Evolutionary conservation across 1,140 invertebrate species (phyloP).

Genomic region (Euura saliciscinereae): DNA sequence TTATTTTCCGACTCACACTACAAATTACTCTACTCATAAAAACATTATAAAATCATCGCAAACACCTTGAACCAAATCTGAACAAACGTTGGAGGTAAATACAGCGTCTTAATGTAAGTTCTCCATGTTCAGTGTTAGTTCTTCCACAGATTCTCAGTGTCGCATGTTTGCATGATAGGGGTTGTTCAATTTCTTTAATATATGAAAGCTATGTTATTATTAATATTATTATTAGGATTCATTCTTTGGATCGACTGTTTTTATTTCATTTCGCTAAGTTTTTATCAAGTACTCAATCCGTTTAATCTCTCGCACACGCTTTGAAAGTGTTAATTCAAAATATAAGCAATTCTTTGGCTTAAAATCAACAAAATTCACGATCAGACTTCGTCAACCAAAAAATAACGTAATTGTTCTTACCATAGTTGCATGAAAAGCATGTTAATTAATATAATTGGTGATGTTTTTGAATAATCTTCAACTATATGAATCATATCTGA

Average conservation of each 20-base stretch:
- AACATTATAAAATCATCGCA: conserved; percentile 5
- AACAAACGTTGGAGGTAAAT: conserved; percentile 24
- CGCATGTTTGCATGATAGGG: conserved; percentile 43
- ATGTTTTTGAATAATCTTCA: not conserved
- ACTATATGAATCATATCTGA: not conserved
- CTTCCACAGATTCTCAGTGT: conserved; percentile 33
- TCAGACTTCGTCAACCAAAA: no score
- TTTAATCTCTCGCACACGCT: not conserved
- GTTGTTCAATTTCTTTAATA: not conserved
- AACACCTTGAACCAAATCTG: not conserved
- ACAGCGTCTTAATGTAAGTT: conserved; percentile 33
- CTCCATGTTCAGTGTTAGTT: conserved; percentile 29
- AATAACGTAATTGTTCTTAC: no score
- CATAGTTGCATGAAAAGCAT: no score
- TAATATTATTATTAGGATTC: not conserved
- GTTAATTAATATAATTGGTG: not conserved
- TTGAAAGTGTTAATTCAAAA: no score
- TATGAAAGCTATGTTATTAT: not conserved
- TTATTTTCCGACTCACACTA: not conserved
- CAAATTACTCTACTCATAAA: conserved; percentile 3
- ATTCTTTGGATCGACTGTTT: not conserved
- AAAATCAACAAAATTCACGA: no score
- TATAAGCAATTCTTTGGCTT: no score
- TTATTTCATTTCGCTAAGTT: not conserved
- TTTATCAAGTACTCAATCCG: not conserved